Conservation (phyloP, 2,797 vertebrate genomes). For the Uromys caudimaculatus region DNA sequence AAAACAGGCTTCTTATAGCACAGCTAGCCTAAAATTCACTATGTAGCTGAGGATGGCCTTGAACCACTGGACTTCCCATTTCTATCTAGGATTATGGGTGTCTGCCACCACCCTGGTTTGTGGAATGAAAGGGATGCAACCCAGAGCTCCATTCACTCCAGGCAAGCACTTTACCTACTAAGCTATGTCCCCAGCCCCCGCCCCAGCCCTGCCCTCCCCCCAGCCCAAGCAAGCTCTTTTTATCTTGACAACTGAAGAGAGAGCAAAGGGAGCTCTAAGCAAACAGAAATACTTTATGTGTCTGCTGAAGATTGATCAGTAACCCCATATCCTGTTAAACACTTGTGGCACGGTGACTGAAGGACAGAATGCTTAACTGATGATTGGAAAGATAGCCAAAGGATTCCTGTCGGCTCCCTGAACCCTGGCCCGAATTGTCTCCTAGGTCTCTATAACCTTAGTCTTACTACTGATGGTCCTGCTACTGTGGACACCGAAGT, state of each 20-base stretch:
- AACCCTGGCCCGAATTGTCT: conserved; percentile 59
- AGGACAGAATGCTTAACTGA: background rate
- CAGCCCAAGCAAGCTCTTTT: background rate
- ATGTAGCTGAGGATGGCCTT: background rate
- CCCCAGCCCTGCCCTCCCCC: background rate
- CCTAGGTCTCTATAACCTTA: conserved; percentile 81
- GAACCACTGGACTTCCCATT: background rate
- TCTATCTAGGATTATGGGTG: background rate
- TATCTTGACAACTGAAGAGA: background rate
- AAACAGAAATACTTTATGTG: background rate
- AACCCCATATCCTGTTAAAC: background rate
- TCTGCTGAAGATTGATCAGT: background rate
- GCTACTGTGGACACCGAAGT: conserved; percentile 84
- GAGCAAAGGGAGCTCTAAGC: background rate
- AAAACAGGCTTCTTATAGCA: background rate
- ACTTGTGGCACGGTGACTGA: background rate
- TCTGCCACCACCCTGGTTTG: background rate
- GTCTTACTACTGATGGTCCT: conserved; percentile 83
- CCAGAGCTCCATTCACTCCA: background rate
- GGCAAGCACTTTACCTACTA: background rate
- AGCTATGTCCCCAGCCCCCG: background rate
- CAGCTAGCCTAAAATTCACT: background rate
- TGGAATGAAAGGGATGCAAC: background rate
- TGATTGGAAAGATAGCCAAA: background rate
- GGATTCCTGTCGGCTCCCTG: background rate